Percentiles rank a stretch among this genome's conserved stretches.
Conservation (phyloP, 2,797 vertebrate genomes). For the Staurois parvus region DNA sequence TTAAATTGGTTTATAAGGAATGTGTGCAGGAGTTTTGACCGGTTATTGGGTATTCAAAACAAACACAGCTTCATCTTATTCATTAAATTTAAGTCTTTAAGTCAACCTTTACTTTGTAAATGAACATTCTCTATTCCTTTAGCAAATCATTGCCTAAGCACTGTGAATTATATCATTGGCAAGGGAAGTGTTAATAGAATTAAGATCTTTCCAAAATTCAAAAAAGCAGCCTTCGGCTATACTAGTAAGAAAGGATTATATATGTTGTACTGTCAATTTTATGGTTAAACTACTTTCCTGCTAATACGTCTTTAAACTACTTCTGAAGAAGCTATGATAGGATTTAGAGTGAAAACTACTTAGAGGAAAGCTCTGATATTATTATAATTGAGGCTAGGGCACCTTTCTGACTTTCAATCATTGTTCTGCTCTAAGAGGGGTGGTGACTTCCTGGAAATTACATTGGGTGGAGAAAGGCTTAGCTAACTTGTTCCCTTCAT, state of each 20-base stretch:
- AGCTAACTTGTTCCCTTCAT: conserved; percentile 47
- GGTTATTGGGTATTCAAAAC: too few relatives aligned
- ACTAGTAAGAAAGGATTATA: background rate
- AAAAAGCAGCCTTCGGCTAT: background rate
- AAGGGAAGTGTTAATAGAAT: background rate
- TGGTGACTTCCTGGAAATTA: conserved; percentile 52
- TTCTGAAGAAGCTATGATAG: background rate
- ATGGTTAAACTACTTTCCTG: background rate
- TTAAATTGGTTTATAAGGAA: too few relatives aligned
- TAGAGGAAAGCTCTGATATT: background rate
- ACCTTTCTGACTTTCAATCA: conserved; percentile 31
- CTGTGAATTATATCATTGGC: background rate
- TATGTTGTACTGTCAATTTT: background rate
- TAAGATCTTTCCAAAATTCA: too few relatives aligned
- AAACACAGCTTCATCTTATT: too few relatives aligned
- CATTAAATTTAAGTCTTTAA: too few relatives aligned
- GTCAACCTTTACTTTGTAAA: too few relatives aligned
- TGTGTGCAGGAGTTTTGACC: too few relatives aligned
- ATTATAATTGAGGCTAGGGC: background rate
- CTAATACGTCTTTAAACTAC: background rate
- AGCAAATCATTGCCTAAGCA: background rate
- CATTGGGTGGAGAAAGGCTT: conserved; percentile 25
- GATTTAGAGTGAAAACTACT: background rate
- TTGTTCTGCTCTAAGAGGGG: conserved; percentile 40
- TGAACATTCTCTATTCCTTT: background rate